phyloP scores from a whole-genome alignment of 1,140 invertebrate species.

The Oreohelix idahoensis region DNA sequence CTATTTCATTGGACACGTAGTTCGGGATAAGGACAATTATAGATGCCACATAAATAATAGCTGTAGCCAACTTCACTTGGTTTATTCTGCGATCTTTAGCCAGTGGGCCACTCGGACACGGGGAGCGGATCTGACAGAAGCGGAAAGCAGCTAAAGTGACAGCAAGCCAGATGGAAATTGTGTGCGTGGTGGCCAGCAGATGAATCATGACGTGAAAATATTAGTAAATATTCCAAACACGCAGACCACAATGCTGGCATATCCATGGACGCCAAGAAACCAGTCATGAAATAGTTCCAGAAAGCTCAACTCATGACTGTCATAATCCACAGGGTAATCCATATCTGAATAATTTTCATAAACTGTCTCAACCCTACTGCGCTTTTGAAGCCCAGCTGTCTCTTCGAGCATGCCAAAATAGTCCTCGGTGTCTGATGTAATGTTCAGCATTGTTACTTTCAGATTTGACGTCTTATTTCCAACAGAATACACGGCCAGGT shows the following conservation, averaged over 20 bases:
- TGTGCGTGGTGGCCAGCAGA: slow-evolving; percentile 87
- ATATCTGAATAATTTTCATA: background rate
- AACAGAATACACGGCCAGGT: too few species aligned
- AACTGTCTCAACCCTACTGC: background rate
- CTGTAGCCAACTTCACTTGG: slow-evolving; percentile 82
- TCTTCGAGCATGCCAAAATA: background rate
- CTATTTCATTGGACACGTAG: slow-evolving; percentile 74
- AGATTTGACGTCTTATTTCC: too few species aligned
- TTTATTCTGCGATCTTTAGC: slow-evolving; percentile 77
- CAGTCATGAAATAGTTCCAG: slow-evolving; percentile 57
- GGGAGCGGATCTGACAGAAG: slow-evolving; percentile 81
- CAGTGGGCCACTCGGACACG: slow-evolving; percentile 82
- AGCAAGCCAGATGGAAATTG: slow-evolving; percentile 93
- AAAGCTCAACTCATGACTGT: background rate
- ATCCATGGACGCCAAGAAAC: slow-evolving; percentile 79
- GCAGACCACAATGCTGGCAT: slow-evolving; percentile 83
- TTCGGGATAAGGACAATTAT: slow-evolving; percentile 84
- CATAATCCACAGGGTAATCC: background rate
- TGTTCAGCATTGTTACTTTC: background rate
- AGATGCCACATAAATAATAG: slow-evolving; percentile 81
- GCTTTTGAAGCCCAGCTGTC: background rate
- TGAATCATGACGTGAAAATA: slow-evolving; percentile 80
- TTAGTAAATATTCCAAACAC: slow-evolving; percentile 94
- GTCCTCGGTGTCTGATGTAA: background rate
- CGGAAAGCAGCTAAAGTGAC: slow-evolving; percentile 86